These are phyloP conservation scores for Phortica okadai DNA, from an alignment of 2,888 invertebrate genomes.

Conservation along the genomic window DNA sequence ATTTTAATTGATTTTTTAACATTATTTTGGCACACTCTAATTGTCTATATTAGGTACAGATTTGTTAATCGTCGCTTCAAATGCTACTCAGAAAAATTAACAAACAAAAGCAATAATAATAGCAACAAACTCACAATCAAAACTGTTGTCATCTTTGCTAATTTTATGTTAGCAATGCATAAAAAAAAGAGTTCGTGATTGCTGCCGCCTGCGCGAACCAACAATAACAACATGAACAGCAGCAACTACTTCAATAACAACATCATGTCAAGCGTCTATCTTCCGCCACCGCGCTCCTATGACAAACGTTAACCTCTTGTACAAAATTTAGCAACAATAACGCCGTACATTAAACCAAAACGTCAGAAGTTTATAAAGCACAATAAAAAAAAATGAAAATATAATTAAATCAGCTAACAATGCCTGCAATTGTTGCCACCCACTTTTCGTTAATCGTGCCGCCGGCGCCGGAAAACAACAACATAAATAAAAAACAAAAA, in stretches of 20 bases:
- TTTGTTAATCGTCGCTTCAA: too few relatives aligned
- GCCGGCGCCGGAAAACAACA: too few relatives aligned
- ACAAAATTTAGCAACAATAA: conserved; percentile 16
- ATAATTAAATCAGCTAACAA: conserved; percentile 48
- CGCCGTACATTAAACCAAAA: conserved; percentile 60
- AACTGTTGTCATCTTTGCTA: conserved; percentile 20
- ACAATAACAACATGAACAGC: neutral
- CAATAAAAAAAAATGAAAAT: conserved; percentile 45
- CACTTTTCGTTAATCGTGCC: conserved; percentile 19
- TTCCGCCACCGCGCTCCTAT: neutral
- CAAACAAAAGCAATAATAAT: neutral
- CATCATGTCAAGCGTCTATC: neutral
- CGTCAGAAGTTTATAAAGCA: conserved; percentile 34
- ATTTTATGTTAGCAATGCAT: neutral
- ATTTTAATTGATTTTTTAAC: too few relatives aligned
- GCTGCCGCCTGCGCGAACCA: conserved; percentile 3
- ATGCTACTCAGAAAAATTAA: neutral
- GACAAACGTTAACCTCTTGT: conserved; percentile 22
- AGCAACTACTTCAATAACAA: neutral
- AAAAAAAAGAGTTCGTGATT: conserved; percentile 14
- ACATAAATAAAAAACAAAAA: neutral
- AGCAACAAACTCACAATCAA: conserved; percentile 6
- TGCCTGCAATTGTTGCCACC: conserved; percentile 50
- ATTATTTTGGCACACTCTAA: too few relatives aligned
- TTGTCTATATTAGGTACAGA: too few relatives aligned